Percentiles rank a stretch among this genome's conserved stretches.
phyloP scores from a whole-genome alignment of 2,797 vertebrate species.

The Onychomys leucogaster region DNA sequence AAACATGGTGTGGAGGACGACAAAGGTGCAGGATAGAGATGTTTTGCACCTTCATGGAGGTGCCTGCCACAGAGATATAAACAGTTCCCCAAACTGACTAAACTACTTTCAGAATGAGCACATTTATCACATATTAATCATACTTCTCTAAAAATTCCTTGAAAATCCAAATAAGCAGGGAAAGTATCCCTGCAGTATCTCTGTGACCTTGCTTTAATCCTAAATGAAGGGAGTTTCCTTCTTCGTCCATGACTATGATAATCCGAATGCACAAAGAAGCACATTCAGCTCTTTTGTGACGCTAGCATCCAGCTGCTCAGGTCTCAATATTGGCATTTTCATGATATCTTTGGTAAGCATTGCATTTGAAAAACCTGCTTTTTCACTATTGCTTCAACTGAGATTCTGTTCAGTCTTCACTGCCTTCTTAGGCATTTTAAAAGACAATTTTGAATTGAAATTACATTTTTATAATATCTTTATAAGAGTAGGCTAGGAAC shows the following conservation, averaged over 20 bases:
- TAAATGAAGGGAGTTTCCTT: background rate
- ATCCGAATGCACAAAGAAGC: background rate
- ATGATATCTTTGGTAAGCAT: conserved; percentile 26
- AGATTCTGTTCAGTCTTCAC: conserved; percentile 39
- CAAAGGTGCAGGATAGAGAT: background rate
- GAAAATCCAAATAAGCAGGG: background rate
- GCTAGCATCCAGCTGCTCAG: background rate
- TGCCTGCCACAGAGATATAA: background rate
- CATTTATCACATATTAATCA: conserved; percentile 25
- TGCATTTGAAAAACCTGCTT: conserved; percentile 30
- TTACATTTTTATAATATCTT: conserved; percentile 6
- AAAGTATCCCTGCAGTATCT: background rate
- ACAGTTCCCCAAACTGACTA: background rate
- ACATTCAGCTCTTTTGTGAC: conserved; percentile 41
- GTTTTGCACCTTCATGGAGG: background rate
- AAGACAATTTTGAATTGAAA: conserved; percentile 49
- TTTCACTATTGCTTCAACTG: conserved; percentile 9
- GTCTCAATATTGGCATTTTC: background rate
- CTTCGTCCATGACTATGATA: conserved; percentile 19
- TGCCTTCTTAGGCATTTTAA: conserved; percentile 15
- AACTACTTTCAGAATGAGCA: conserved; percentile 5
- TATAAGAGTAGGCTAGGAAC: conserved; percentile 7
- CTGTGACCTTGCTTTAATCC: background rate
- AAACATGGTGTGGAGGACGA: background rate
- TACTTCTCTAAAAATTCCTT: background rate